Base-by-base conservation (phyloP, 2,888 invertebrate genomes). In the Dilophus febrilis region DNA sequence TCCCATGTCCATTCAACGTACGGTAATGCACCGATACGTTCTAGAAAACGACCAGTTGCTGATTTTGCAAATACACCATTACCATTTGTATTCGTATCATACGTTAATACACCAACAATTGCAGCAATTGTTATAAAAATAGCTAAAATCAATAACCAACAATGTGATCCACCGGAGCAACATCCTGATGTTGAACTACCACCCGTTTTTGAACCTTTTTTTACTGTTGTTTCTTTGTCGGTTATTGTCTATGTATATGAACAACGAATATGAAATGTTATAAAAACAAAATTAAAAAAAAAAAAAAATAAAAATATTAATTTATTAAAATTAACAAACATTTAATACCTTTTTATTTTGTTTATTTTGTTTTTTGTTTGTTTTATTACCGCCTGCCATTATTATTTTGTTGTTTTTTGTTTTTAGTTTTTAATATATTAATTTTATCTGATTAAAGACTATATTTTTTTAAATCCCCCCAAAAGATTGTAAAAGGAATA, bases 31-130 rank as follows among this genome's bases (percentile, higher is more conserved):
- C 80, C 81, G 27, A 71, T 68, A 49, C 75, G 72, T 49, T 73
- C 73, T 48, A 82, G 59, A 32, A 74, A 61, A 49, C 68, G 70
- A 32, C 74, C 77, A 6, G 75, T 74, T 48, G 68, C 64, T 33
- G 81, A 79, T 48, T 73, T 78, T 50, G 76, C 71, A 64, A 82
- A 80, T 45, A 72, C 65, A 35, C 77, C 76, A 42, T 71, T 71
- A 22, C 22, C 22, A 51, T 74, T 69, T 45, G 64, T 68, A 28
- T 72, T 68, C 19, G 75, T 70, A 60, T 84, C 83, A 48, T 73
- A 74, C 28, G 67, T 64, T 41, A 83, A 58, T 42, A 75, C 58
- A 33, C 70, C 71, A 44, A 66, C 71, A 46, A 77, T 71, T 44
- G 71, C 55, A 22, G 71, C 51, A 44, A 78, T 50, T 40, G 79